Base-by-base conservation (phyloP, 2,113 vertebrate species). In the Onychostruthus taczanowskii region DNA sequence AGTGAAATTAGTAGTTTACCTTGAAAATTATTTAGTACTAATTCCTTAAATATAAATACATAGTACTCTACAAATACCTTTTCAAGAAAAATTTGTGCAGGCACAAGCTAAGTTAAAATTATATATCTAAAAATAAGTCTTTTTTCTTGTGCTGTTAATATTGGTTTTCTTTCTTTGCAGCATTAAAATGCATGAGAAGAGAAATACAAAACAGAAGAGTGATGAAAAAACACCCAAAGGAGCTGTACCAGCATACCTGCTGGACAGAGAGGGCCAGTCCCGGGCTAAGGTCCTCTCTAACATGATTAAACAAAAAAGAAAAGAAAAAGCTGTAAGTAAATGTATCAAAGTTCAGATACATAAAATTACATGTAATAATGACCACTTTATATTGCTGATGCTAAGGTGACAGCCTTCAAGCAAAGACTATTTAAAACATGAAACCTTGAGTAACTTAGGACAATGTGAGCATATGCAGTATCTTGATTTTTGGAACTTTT, bases 241-340 rank as follows among this genome's bases (percentile, higher is more conserved):
- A 94, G 99, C 99, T 26, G 98, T 99, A 11, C 99, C 99, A 76
- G 99, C 99, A 8, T 99, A 99, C 89, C 97, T 99, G 73, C 96
- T 99, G 94, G 99, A 99, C 98, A 98, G 99, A 98, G 99, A 99
- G 81, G 99, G 99, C 28, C 99, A 99, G 89, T 98, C 99, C 15
- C 97, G 98, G 7, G 99, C 99, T 84, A 99, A 99, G 95, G 99
- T 99, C 61, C 99, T 99, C 33, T 99, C 99, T 78, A 99, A 99
- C 95, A 99, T 99, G 99, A 99, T 99, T 97, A 99, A 99, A 96
- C 99, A 99, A 96, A 99, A 99, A 97, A 98, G 99, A 89, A 99
- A 99, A 97, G 99, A 99, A 94, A 99, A 99, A 96, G 99, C 99
- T 58, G 99, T 99, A 98, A 99, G 99, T 98, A 91, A 63, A 73